These are phyloP conservation scores for Scaptomyza parva DNA, from an alignment of 2,888 invertebrate species.

Conservation along the genomic window DNA sequence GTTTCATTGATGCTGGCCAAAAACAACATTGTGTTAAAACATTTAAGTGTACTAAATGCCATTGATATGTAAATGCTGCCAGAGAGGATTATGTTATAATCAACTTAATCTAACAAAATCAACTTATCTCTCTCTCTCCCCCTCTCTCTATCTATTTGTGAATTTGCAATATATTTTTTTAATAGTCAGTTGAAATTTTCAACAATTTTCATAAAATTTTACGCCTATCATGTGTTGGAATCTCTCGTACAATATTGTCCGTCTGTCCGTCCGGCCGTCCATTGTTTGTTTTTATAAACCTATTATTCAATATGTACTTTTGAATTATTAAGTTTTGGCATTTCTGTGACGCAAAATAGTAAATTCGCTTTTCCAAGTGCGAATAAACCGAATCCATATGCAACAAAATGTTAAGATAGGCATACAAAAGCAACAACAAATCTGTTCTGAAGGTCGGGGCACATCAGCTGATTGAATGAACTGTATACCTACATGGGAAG, in stretches of 20 bases:
- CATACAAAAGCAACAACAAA: neutral
- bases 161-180: conserved; percentile 51
- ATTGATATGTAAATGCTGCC: conserved; percentile 30
- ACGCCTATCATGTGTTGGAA: conserved; percentile 65
- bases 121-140: no score
- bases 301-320: conserved; percentile 61
- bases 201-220: conserved; percentile 70
- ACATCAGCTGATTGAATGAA: conserved; percentile 36
- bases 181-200: conserved; percentile 54
- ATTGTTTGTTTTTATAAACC: conserved; percentile 74
- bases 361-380: conserved; percentile 62
- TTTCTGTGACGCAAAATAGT: conserved; percentile 72
- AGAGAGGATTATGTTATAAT: conserved; percentile 37
- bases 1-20: conserved; percentile 35
- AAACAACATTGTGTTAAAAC: conserved; percentile 45
- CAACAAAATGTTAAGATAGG: conserved; percentile 15
- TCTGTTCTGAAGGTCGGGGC: conserved; percentile 3
- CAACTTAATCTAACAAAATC: conserved; percentile 8
- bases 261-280: neutral
- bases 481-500: neutral
- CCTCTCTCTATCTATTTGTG: no score
- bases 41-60: conserved; percentile 8
- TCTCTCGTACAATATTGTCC: conserved; percentile 10
- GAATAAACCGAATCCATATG: conserved; percentile 67
- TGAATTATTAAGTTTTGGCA: conserved; percentile 68